Evolutionary conservation across 2,113 vertebrate genomes (phyloP).

Genomic region (Silurus asotus): DNA sequence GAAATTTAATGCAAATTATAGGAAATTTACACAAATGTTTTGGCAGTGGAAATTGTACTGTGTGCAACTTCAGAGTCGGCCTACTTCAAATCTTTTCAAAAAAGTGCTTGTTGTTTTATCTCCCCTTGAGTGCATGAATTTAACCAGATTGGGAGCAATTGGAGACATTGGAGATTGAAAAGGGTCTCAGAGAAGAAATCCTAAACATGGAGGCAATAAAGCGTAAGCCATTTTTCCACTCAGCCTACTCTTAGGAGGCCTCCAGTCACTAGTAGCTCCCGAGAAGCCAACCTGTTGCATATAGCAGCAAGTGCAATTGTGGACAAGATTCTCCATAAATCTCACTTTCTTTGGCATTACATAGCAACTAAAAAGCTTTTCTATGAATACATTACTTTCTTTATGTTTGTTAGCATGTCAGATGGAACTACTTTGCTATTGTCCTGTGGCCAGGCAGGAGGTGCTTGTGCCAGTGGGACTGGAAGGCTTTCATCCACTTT

Average conservation of each 20-base stretch:
- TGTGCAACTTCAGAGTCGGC: background rate
- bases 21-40: conserved; percentile 14
- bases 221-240: conserved; percentile 44
- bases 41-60: conserved; percentile 2
- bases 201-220: background rate
- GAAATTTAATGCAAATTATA: conserved; percentile 12
- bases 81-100: background rate
- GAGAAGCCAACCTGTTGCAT: conserved; percentile 44
- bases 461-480: conserved; percentile 49
- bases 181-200: background rate
- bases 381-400: conserved; percentile 49
- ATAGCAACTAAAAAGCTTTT: conserved; percentile 58
- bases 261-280: conserved; percentile 47
- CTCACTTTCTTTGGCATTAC: conserved; percentile 58
- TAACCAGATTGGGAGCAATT: background rate
- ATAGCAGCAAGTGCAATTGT: conserved; percentile 59
- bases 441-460: conserved; percentile 51
- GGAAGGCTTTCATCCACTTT: conserved; percentile 47
- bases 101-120: background rate
- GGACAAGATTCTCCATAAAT: conserved; percentile 65
- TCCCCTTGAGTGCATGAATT: background rate
- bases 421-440: conserved; percentile 53
- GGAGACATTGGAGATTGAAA: background rate
- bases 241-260: conserved; percentile 50
- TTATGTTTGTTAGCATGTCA: conserved; percentile 53